These are phyloP conservation scores for Xestobium rufovillosum DNA, from an alignment of 2,888 invertebrate species.

Conservation along the genomic window DNA sequence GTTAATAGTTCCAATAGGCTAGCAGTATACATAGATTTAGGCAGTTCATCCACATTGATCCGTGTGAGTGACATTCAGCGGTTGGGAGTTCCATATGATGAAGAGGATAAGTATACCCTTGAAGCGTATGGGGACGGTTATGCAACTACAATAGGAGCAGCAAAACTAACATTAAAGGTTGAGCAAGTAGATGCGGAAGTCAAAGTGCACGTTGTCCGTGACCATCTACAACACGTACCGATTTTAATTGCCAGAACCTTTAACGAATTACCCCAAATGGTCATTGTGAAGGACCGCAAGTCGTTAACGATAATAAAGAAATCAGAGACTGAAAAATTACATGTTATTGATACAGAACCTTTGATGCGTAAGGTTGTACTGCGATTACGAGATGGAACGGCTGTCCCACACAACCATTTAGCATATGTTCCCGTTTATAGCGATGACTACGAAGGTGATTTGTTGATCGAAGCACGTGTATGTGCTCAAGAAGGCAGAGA, in stretches of 20 bases:
- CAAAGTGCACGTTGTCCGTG: slow-evolving; percentile 19
- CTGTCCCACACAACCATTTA: slow-evolving; percentile 14
- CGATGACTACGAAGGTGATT: slow-evolving; percentile 16
- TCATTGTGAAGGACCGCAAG: slow-evolving; percentile 19
- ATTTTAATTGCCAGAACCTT: slow-evolving; percentile 22
- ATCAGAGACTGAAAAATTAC: background rate
- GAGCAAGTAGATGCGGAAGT: slow-evolving; percentile 16
- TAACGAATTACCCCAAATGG: slow-evolving; percentile 19
- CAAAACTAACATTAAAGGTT: slow-evolving; percentile 13
- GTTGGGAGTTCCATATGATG: slow-evolving; percentile 3
- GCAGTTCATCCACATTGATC: slow-evolving; percentile 18
- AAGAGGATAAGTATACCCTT: background rate
- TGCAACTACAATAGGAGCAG: slow-evolving; percentile 16
- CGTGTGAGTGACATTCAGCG: slow-evolving; percentile 11
- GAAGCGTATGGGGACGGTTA: slow-evolving; percentile 19
- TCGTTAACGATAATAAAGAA: no score
- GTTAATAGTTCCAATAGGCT: slow-evolving; percentile 17
- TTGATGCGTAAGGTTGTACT: background rate
- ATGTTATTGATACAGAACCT: background rate
- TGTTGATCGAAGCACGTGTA: slow-evolving; percentile 17
- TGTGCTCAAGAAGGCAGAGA: slow-evolving; percentile 13
- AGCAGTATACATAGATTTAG: slow-evolving; percentile 20
- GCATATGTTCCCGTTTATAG: slow-evolving; percentile 16
- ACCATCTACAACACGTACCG: slow-evolving; percentile 18
- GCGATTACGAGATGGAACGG: no score